phyloP scores from a whole-genome alignment of 1,140 invertebrate genomes.

The Scylla paramamosain region DNA sequence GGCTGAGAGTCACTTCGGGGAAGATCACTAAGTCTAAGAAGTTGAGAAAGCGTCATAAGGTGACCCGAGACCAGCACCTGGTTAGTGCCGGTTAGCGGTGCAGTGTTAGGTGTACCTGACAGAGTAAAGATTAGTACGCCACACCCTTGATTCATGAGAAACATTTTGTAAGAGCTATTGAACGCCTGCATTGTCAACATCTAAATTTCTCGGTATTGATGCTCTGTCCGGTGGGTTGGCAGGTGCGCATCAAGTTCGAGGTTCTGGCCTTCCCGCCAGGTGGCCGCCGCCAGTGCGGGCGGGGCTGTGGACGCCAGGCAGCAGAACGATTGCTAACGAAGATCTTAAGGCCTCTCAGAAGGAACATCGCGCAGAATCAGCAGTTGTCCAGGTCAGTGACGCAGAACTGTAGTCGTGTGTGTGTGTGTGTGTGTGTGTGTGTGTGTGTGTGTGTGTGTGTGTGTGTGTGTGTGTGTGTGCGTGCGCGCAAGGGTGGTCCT shows the following conservation, averaged over 20 bases:
- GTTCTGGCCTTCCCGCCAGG: constrained; percentile 54
- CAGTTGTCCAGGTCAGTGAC: constrained; percentile 40
- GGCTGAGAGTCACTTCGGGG: constrained; percentile 44
- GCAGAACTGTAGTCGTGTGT: no score
- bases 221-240: not conserved
- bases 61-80: constrained; percentile 38
- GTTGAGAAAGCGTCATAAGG: not conserved
- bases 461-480: no score
- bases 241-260: constrained; percentile 59
- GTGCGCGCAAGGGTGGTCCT: no score
- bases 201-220: not conserved
- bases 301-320: not conserved
- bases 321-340: not conserved
- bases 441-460: no score
- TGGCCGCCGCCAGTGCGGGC: not conserved
- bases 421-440: not conserved
- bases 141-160: no score
- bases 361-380: constrained; percentile 31
- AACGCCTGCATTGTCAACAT: not conserved
- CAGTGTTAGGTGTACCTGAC: no score
- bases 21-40: constrained; percentile 46
- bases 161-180: not conserved
- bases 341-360: constrained; percentile 25
- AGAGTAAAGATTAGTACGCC: no score
- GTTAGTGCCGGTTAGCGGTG: not conserved